Conservation (phyloP, 2,888 invertebrate species). For the Xanthorhoe designata region DNA sequence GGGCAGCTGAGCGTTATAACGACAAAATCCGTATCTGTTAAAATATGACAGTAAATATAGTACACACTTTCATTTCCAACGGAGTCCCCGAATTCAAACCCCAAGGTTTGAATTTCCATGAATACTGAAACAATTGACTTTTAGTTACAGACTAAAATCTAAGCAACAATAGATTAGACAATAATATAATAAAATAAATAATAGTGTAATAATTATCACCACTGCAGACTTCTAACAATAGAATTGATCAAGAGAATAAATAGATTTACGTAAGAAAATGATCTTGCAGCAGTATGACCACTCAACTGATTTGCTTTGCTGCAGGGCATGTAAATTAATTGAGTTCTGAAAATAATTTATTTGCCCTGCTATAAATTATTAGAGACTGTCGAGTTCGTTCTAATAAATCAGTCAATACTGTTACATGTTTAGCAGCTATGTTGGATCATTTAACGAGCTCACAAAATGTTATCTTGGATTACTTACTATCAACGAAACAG, state of each 20-base stretch:
- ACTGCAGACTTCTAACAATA: slow-evolving; percentile 15
- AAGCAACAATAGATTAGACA: no score
- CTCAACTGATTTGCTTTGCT: background rate
- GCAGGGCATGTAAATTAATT: background rate
- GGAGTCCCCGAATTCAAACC: no score
- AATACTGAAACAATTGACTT: no score
- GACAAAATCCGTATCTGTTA: no score
- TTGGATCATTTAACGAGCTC: background rate
- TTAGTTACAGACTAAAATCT: no score
- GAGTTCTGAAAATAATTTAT: background rate
- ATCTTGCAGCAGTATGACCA: background rate
- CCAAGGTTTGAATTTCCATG: no score
- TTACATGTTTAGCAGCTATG: background rate
- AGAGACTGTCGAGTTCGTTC: background rate
- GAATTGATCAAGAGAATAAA: slow-evolving; percentile 13
- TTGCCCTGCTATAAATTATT: background rate
- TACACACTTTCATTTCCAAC: no score
- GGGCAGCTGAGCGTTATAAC: no score
- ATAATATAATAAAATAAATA: no score
- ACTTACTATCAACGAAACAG: no score
- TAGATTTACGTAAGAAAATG: slow-evolving; percentile 21
- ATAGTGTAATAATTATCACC: no score
- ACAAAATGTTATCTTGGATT: background rate
- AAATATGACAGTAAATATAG: no score
- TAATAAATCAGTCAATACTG: slow-evolving; percentile 1